A percentile compares a stretch with the other conserved stretches of the same genome.
Conservation (phyloP, 2,113 vertebrate genomes). For the Psephotus haematonotus region DNA sequence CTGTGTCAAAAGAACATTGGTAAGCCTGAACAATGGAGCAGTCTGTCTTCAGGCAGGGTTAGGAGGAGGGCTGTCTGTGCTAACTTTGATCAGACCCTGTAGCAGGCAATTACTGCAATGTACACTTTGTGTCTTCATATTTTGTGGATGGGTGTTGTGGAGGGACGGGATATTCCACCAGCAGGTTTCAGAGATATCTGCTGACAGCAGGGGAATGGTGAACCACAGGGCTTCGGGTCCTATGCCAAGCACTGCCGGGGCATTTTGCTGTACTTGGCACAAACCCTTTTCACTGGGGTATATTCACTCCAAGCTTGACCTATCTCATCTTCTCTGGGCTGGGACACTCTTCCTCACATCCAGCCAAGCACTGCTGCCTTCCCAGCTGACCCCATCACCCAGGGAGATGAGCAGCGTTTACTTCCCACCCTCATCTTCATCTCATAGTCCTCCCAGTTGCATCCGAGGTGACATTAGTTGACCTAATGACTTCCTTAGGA, state of each 20-base stretch:
- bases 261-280: neutral
- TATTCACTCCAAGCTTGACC: neutral
- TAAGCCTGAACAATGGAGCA: neutral
- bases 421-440: neutral
- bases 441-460: neutral
- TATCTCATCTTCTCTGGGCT: fast-evolving
- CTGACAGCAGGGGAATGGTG: neutral
- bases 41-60: neutral
- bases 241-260: neutral
- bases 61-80: neutral
- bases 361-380: neutral
- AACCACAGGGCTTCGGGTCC: neutral
- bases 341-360: fast-evolving
- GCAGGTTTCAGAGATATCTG: neutral
- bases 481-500: neutral
- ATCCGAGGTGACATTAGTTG: neutral
- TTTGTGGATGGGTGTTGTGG: neutral
- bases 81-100: neutral
- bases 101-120: neutral
- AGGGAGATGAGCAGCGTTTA: neutral
- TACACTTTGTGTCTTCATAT: neutral
- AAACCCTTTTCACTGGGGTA: neutral
- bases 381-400: neutral
- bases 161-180: neutral
- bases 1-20: neutral